Percentiles rank a stretch among this genome's conserved stretches.
These are phyloP conservation scores for Glaucopsyche alexis DNA, from an alignment of 2,888 invertebrate genomes.

Conservation along the genomic window DNA sequence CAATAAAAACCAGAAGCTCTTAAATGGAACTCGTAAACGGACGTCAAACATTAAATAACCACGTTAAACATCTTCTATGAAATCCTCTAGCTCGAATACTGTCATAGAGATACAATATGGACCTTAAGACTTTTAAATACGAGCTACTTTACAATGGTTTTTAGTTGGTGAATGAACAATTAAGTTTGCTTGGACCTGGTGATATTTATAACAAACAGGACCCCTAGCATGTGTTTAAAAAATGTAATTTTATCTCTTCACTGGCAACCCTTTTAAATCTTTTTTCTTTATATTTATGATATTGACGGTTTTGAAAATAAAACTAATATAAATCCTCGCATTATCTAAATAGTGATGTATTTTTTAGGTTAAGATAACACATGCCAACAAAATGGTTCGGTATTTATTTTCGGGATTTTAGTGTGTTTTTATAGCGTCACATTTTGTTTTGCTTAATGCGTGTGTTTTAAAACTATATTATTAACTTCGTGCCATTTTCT, in stretches of 20 bases:
- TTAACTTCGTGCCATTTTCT: neutral
- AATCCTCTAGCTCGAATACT: conserved; percentile 26
- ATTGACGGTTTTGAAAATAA: conserved; percentile 36
- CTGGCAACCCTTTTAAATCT: conserved; percentile 45
- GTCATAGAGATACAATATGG: neutral
- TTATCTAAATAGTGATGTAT: conserved; percentile 25
- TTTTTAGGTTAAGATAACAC: conserved; percentile 25
- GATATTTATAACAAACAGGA: conserved; percentile 38
- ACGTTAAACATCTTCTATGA: conserved; percentile 42
- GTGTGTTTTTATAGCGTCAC: conserved; percentile 9
- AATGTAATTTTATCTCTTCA: conserved; percentile 47
- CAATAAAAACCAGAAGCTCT: conserved; percentile 34
- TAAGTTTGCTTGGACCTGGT: conserved; percentile 28
- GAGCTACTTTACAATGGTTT: neutral
- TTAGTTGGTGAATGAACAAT: neutral
- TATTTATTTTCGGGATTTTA: conserved; percentile 22
- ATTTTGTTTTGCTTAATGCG: neutral
- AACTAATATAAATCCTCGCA: conserved; percentile 22
- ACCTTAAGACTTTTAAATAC: neutral
- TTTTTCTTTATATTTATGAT: conserved; percentile 39
- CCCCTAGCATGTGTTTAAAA: conserved; percentile 44
- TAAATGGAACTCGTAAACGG: conserved; percentile 34
- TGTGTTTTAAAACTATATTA: neutral
- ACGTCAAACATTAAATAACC: conserved; percentile 39
- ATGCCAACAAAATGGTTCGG: conserved; percentile 14